Conservation (phyloP, 1,140 invertebrate species). For the Listronotus bonariensis region DNA sequence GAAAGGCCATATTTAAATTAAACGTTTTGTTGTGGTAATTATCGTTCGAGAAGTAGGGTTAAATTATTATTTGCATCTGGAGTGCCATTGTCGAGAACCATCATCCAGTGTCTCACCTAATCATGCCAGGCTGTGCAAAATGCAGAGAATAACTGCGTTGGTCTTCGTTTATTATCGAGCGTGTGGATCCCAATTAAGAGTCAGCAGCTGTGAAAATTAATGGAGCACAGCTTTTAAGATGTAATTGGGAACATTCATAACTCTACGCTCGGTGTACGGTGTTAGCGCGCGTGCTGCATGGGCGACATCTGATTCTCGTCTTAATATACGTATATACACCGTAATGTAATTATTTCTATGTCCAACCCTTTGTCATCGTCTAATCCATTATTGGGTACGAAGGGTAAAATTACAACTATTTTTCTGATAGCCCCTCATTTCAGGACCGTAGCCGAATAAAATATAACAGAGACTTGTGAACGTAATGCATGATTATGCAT, state of each 20-base stretch:
- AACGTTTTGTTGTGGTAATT: conserved; percentile 28
- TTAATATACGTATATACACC: conserved; percentile 35
- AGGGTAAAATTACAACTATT: conserved; percentile 41
- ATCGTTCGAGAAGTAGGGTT: conserved; percentile 28
- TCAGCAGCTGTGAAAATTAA: conserved; percentile 71
- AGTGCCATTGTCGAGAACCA: conserved; percentile 34
- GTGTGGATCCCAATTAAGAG: conserved; percentile 67
- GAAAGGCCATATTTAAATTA: conserved; percentile 22
- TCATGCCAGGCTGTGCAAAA: conserved; percentile 41
- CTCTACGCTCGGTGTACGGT: conserved; percentile 49
- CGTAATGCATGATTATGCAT: too few species aligned
- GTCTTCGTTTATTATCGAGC: conserved; percentile 62
- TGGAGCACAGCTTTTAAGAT: conserved; percentile 69
- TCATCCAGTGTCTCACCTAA: conserved; percentile 39
- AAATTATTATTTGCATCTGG: conserved; percentile 43
- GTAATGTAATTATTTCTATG: conserved; percentile 49
- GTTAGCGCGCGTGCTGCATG: conserved; percentile 36
- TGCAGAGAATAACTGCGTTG: conserved; percentile 41
- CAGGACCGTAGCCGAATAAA: too few species aligned
- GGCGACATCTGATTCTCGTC: conserved; percentile 48
- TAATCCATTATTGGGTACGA: conserved; percentile 51
- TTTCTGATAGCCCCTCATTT: conserved; percentile 19
- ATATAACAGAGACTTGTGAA: too few species aligned
- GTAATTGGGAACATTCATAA: conserved; percentile 71
- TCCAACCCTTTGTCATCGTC: conserved; percentile 41